Percentiles rank a stretch among this genome's conserved stretches.
Conservation (phyloP, 1,140 invertebrate genomes). For the Eufriesea mexicana region DNA sequence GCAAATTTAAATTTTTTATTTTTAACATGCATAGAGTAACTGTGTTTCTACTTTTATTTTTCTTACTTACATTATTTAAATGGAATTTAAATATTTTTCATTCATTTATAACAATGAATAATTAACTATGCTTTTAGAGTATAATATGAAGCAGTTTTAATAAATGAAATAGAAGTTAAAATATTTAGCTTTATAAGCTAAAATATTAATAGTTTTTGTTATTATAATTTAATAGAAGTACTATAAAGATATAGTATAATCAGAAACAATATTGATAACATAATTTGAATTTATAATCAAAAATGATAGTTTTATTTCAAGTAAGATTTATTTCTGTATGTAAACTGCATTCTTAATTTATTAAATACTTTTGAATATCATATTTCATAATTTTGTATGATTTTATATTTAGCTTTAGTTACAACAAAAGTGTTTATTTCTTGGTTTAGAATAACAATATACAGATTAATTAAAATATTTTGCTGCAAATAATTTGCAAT, state of each 20-base stretch:
- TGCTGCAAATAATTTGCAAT: not conserved
- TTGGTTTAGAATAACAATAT: not conserved
- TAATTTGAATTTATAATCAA: not conserved
- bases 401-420: too few relatives aligned
- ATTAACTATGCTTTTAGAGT: conserved; percentile 5
- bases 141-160: not conserved
- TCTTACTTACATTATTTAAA: not conserved
- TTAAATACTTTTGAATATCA: too few relatives aligned
- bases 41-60: not conserved
- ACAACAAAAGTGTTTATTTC: not conserved
- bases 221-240: too few relatives aligned
- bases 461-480: too few relatives aligned
- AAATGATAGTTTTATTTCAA: too few relatives aligned
- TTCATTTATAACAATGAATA: not conserved
- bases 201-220: not conserved
- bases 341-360: too few relatives aligned
- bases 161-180: not conserved
- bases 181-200: not conserved
- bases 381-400: too few relatives aligned
- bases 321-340: too few relatives aligned
- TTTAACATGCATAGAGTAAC: not conserved
- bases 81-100: not conserved
- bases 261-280: not conserved
- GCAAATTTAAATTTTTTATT: not conserved
- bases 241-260: too few relatives aligned